phyloP scores from a whole-genome alignment of 2,113 vertebrate genomes.

The Turdus rufiventris region DNA sequence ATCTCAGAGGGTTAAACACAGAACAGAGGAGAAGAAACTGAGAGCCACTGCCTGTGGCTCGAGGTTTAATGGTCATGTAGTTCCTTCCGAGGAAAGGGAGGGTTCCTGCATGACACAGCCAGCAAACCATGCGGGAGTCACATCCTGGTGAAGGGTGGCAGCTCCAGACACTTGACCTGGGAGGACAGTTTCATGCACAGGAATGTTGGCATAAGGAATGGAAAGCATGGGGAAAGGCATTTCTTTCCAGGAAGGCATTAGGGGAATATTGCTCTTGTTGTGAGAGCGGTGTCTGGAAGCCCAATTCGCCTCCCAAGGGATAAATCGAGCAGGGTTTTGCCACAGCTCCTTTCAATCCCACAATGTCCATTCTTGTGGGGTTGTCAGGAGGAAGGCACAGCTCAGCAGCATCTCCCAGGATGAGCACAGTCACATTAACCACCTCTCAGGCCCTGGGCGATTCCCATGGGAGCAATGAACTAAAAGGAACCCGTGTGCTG shows the following conservation, averaged over 20 bases:
- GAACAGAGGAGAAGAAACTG: neutral
- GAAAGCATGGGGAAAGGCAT: neutral
- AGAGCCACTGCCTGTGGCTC: neutral
- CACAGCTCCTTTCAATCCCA: neutral
- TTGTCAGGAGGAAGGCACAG: neutral
- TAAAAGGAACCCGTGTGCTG: rapidly evolving
- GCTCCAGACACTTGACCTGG: neutral
- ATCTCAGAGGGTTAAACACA: neutral
- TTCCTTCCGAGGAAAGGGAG: constrained; percentile 36
- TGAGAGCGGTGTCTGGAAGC: neutral
- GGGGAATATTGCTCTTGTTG: neutral
- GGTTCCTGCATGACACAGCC: constrained; percentile 31
- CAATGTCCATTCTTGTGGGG: neutral
- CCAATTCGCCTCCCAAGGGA: rapidly evolving
- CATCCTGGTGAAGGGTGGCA: constrained; percentile 24
- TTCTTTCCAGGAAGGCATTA: neutral
- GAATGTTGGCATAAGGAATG: neutral
- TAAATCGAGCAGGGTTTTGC: rapidly evolving
- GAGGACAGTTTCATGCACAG: neutral
- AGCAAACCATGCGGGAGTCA: constrained; percentile 33
- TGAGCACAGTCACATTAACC: neutral
- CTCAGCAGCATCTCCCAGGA: neutral
- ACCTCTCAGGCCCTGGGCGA: neutral
- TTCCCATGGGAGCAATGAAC: rapidly evolving
- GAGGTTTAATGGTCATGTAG: neutral